Evolutionary conservation across 64 coral and sea anemone genomes (phyloP), one percentile per base, ranked within the genome.

Genomic region (Dendrophyllia cribrosa): DNA sequence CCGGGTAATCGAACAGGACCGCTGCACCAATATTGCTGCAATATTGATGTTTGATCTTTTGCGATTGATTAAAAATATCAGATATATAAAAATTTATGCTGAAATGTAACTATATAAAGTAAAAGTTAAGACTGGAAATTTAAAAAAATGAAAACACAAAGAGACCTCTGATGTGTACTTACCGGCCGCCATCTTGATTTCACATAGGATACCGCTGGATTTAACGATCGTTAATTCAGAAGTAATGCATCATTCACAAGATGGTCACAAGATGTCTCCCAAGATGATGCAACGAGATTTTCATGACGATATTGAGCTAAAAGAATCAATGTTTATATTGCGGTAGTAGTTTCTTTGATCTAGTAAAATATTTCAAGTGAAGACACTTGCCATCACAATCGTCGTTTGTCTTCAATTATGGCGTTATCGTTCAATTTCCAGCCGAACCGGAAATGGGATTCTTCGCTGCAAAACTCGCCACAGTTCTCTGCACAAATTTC

Each of bases 141-240:
- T 3, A 20, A 64, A 64, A 5, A 64, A 15, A 64, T 13, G 2
- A 4, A 24, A 52, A 56, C 10, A 77, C 75, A 75, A 75, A 75
- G 46, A n/a, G 20, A 6, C 11, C 25, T 70, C 34, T 34, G 34
- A 34, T 12, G 53, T 5, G 53, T 0, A 84, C 80, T 84, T 11
- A 84, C 80, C 80, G 63, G 61, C 80, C 80, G 62, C 80, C 80
- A 84, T 84, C 20, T 67, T 67, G 34, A 83, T 63, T 66, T n/a
- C 22, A 48, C 11, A 20, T 3, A 9, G 4, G 1, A 51, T 34
- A 68, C 80, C 62, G 80, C 80, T 69, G 62, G 43, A 50, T 1
- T 11, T 3, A 68, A 13, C 4, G 13, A 20, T 25, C 66, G 22
- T 34, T 20, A 20, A 21, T 11, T 69, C 66, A 69, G 22, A 34